These are phyloP conservation scores for Holothuria glaberrima DNA, from an alignment of 35 echinoderm and acorn worm species.

Conservation along the genomic window DNA sequence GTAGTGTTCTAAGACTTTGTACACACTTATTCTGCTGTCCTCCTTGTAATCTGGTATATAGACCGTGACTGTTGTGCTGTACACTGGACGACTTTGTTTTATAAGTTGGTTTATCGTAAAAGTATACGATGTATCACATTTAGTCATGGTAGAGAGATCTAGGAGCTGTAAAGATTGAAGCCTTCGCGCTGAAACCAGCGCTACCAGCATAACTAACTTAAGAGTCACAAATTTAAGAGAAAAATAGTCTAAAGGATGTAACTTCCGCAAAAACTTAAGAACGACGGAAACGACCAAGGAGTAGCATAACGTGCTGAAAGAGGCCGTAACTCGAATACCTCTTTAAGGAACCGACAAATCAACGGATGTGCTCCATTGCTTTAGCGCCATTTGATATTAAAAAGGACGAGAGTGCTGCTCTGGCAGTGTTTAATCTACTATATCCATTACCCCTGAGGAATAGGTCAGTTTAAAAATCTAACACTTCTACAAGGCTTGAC, in stretches of 20 bases:
- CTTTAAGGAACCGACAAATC: slow-evolving; percentile 2
- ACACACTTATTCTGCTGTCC: too few species aligned
- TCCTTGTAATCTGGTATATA: too few species aligned
- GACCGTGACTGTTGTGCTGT: too few species aligned
- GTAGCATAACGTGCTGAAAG: background rate
- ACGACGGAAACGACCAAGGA: slow-evolving; percentile 13
- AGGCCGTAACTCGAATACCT: background rate
- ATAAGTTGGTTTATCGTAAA: too few species aligned
- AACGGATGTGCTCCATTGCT: background rate
- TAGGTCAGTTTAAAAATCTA: background rate
- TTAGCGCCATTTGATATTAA: background rate
- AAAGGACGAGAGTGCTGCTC: too few species aligned
- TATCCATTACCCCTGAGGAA: background rate
- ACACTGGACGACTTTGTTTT: too few species aligned
- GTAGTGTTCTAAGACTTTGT: too few species aligned
- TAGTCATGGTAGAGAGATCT: too few species aligned
- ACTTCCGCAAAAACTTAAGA: background rate
- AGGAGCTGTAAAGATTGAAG: background rate
- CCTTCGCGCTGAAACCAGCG: background rate
- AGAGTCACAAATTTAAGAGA: background rate
- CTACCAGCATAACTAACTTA: slow-evolving; percentile 13
- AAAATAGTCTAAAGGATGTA: background rate
- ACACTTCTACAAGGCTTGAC: too few species aligned
- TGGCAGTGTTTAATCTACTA: too few species aligned
- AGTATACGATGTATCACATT: too few species aligned